Evolutionary conservation across 2,797 vertebrate species (phyloP), one percentile per base, ranked within the genome.

Genomic region (Alauda arvensis): DNA sequence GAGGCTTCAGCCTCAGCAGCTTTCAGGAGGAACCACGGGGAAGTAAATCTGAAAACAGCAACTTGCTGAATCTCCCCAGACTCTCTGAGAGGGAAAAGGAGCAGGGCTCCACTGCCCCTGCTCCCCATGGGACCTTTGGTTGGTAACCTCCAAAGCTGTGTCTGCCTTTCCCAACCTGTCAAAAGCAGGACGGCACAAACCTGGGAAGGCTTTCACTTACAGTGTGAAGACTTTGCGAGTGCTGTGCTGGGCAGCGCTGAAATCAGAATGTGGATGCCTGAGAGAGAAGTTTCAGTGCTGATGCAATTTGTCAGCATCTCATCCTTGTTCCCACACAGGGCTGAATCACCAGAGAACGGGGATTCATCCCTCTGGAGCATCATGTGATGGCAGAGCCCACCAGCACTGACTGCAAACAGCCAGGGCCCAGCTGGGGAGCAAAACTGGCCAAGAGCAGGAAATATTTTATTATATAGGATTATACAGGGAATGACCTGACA

Each of bases 291-390:
- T 94, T 91, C 76, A 57, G 84, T 29, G 59, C 81, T 92, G 89
- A 56, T 93, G 91, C 87, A 88, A 91, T 95, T 94, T 92, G 85
- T 92, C 82, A 94, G 92, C 67, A 88, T 93, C 82, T 87, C 91
- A 48, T 93, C 57, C 80, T 68, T 34, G 77, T 89, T 94, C 94
- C 93, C 90, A 94, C 94, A 10, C 93, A 90, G 87, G 67, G 83
- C 87, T 95, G 94, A 95, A 81, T 95, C 94, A 95, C 34, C 74
- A 55, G 84, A 70, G 94, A 91, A 33, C 74, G 51, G 63, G 55
- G 83, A 93, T 92, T 94, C 72, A 63, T 91, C 90, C 76, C 17
- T 63, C 59, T 40, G 40, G 81, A 85, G 63, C 74, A 42, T 91
- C 70, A 15, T 81, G 79, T 94, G 90, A 91, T 87, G 74, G 93